Conservation (phyloP, 2,888 invertebrate genomes). For the Drosophila dives region DNA sequence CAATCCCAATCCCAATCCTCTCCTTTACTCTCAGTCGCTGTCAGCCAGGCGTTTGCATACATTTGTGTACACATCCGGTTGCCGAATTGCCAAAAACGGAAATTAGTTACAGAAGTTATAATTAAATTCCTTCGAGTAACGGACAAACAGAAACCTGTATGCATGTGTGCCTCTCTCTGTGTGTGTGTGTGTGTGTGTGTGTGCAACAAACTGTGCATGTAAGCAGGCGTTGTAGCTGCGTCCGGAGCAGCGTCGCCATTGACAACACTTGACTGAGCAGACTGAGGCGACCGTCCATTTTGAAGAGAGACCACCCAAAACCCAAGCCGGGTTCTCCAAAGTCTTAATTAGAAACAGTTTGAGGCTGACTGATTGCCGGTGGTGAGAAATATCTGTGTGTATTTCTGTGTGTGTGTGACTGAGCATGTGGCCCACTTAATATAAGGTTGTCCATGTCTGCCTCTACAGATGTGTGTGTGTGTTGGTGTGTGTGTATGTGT, state of each 20-base stretch:
- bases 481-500: conserved; percentile 3
- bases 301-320: conserved; percentile 41
- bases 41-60: conserved; percentile 11
- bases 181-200: conserved; percentile 23
- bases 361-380: conserved; percentile 72
- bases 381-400: conserved; percentile 21
- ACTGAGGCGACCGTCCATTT: conserved; percentile 34
- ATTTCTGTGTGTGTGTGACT: neutral
- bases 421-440: conserved; percentile 3
- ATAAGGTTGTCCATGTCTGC: conserved; percentile 7
- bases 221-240: conserved; percentile 60
- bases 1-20: neutral
- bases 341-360: conserved; percentile 78
- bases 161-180: neutral
- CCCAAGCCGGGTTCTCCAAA: conserved; percentile 25
- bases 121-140: conserved; percentile 73
- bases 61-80: conserved; percentile 54
- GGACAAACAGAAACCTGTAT: conserved; percentile 39
- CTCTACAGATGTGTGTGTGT: neutral
- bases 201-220: conserved; percentile 72
- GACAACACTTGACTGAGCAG: conserved; percentile 63
- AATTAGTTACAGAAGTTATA: conserved; percentile 80
- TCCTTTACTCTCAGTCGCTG: neutral
- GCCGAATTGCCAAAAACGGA: conserved; percentile 71
- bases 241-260: conserved; percentile 40